Conservation (phyloP, 2,113 vertebrate genomes). For the Melanerpes formicivorus region DNA sequence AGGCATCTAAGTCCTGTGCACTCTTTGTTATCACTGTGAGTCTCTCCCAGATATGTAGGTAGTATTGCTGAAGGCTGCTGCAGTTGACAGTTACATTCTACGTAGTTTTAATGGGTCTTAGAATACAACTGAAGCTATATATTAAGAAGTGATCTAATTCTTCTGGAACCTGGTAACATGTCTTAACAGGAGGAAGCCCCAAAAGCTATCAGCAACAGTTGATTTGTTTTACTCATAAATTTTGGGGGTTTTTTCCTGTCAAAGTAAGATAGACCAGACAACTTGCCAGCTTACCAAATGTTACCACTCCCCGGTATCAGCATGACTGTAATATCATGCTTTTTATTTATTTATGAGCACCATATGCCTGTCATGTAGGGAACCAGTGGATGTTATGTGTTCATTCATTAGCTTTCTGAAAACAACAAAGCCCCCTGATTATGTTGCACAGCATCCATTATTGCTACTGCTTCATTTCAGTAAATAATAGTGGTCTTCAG, state of each 20-base stretch:
- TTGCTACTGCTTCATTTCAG: conserved; percentile 39
- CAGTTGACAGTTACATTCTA: not conserved
- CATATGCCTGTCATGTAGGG: conserved; percentile 80
- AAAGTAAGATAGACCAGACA: conserved; percentile 44
- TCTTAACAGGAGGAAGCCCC: conserved; percentile 17
- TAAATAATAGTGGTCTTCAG: conserved; percentile 18
- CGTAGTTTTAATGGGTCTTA: conserved; percentile 53
- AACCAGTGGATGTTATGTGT: conserved; percentile 71
- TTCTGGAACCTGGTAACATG: conserved; percentile 10
- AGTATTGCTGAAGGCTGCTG: conserved; percentile 11
- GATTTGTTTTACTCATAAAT: conserved; percentile 63
- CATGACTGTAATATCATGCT: conserved; percentile 71
- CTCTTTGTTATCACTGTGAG: rapidly evolving
- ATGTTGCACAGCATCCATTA: conserved; percentile 49
- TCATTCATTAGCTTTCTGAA: conserved; percentile 65
- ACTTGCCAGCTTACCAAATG: conserved; percentile 77
- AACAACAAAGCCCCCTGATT: conserved; percentile 69
- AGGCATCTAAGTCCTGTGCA: not conserved
- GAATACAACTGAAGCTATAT: not conserved
- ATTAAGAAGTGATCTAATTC: conserved; percentile 33
- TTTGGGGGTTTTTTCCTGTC: conserved; percentile 54
- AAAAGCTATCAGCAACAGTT: conserved; percentile 38
- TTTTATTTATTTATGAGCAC: conserved; percentile 84
- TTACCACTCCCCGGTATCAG: conserved; percentile 56
- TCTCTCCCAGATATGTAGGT: not conserved